These are phyloP conservation scores for Smittia aterrima DNA, from an alignment of 2,888 invertebrate genomes.

Conservation along the genomic window DNA sequence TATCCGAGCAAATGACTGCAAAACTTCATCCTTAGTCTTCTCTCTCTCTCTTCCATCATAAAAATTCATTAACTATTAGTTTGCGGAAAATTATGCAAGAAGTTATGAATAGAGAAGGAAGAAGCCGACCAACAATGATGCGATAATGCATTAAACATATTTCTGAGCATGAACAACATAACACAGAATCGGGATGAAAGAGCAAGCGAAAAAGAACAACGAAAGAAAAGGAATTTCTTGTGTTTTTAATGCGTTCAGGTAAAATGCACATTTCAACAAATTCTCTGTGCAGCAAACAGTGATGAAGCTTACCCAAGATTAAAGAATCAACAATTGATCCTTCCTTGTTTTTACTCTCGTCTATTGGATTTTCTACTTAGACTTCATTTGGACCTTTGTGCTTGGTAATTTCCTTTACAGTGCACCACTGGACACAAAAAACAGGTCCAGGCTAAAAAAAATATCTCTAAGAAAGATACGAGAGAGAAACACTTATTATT, in stretches of 20 bases:
- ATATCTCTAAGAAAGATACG: neutral
- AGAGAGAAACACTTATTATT: slow-evolving; percentile 35
- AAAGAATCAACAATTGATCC: slow-evolving; percentile 40
- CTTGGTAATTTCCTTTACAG: neutral
- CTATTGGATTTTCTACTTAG: slow-evolving; percentile 37
- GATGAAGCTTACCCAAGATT: slow-evolving; percentile 29
- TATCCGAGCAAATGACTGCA: slow-evolving; percentile 22
- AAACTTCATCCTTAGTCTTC: neutral
- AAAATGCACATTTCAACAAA: slow-evolving; percentile 27
- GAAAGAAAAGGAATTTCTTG: neutral
- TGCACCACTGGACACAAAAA: neutral
- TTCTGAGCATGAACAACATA: slow-evolving; percentile 21
- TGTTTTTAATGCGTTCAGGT: slow-evolving; percentile 13
- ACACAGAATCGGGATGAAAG: neutral
- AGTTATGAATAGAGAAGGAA: slow-evolving; percentile 33
- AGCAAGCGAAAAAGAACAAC: slow-evolving; percentile 27
- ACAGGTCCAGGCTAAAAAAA: slow-evolving; percentile 16
- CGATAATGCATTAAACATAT: slow-evolving; percentile 34
- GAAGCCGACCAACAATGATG: slow-evolving; percentile 2
- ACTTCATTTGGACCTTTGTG: neutral
- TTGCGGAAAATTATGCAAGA: slow-evolving; percentile 29
- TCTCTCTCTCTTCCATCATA: neutral
- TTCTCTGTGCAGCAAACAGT: neutral
- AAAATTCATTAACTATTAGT: slow-evolving; percentile 3
- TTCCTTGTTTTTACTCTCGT: slow-evolving; percentile 20